Evolutionary conservation across 2,113 vertebrate genomes (phyloP).

Genomic region (Cyphomyrus plagiostoma): DNA sequence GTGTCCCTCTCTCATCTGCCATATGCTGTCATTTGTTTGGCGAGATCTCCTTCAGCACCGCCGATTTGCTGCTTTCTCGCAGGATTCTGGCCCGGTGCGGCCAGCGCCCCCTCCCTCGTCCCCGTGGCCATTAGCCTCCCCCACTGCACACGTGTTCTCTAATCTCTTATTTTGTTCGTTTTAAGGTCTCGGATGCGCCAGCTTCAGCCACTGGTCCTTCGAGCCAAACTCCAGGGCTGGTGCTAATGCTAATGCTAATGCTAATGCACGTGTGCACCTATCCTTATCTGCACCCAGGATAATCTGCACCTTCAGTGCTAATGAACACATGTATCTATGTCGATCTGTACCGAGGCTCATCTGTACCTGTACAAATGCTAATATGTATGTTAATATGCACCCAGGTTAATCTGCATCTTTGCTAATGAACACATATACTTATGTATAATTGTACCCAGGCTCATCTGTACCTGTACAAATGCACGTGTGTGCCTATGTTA

Average conservation of each 20-base stretch:
- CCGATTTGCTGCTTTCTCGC: conserved; percentile 24
- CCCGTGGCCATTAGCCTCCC: background rate
- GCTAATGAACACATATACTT: background rate
- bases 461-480: background rate
- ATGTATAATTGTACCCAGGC: background rate
- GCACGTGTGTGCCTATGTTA: background rate
- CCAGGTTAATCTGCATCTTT: background rate
- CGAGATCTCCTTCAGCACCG: conserved; percentile 54
- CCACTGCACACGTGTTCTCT: background rate
- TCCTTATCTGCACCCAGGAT: background rate
- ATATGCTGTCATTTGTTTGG: conserved; percentile 75
- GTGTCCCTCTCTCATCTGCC: conserved; percentile 63
- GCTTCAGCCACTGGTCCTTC: background rate
- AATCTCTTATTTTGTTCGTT: background rate
- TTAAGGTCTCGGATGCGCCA: background rate
- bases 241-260: background rate
- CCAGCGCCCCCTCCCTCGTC: conserved; percentile 1
- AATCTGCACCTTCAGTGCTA: background rate
- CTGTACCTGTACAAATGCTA: background rate
- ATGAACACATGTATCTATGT: background rate
- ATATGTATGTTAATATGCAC: background rate
- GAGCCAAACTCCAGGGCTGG: background rate
- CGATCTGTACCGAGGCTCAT: background rate
- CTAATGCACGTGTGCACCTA: background rate
- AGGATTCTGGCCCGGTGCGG: conserved; percentile 43